Evolutionary conservation across 2,113 vertebrate genomes (phyloP), one percentile per base, ranked within the genome.

Genomic region (Gymnorhina tibicen): DNA sequence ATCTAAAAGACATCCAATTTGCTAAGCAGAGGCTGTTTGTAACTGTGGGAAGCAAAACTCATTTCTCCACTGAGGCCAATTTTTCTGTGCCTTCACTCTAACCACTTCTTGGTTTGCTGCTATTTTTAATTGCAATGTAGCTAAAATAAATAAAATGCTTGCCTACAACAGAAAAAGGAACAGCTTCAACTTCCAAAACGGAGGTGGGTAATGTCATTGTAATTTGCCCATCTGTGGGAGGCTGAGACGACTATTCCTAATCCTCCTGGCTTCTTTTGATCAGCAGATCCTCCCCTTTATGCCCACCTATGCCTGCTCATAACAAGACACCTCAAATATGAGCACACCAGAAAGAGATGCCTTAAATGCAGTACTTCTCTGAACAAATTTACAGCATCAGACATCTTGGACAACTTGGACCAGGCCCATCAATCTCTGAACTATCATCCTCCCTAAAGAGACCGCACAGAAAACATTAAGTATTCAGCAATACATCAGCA

Each of bases 41-140:
- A 73, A 50, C 84, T 95, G 77, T 79, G 85, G 92, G 85, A 94
- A 96, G 42, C 78, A 93, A 90, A 85, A 44, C 53, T 96, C 59
- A 20, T 73, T 91, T 95, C 87, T 87, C 70, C 30, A 30, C 35
- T 53, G 85, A 93, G 70, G 55, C 35, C 0, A 17, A 47, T 91
- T 95, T 69, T 87, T 79, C 42, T 76, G 30, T 85, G 53, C 44
- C 50, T 95, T 96, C 66, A 24, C 30, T 83, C 74, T 73, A 83
- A 94, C 94, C 70, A 37, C 82, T 95, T 87, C 81, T 94, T 24
- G 35, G 70, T 93, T 93, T 91, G 55, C 75, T 93, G 42, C 50
- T 96, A 55, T 93, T 97, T 96, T 96, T 95, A 90, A 74, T 89
- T 63, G 59, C 37, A 85, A 17, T 47, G 17, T 76, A 77, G 78